Evolutionary conservation across 1,140 invertebrate species (phyloP), one percentile per base, ranked within the genome.

Genomic region (Drosophila equinoxialis): DNA sequence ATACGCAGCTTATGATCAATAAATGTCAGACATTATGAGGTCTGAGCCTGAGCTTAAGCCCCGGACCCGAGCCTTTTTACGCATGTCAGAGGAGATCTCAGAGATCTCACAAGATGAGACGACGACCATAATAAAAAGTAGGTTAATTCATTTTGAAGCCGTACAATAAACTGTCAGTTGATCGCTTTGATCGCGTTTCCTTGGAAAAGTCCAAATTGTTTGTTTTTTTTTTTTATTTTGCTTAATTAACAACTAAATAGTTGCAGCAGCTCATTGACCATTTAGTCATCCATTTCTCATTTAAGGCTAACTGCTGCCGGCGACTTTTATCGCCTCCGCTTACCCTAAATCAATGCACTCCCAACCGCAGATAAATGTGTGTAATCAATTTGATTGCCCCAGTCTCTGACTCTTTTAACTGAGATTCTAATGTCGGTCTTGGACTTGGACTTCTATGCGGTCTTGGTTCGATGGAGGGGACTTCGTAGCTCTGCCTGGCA

Each of bases 191-290:
- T 48, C 26, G 6, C 59, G 58, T 71, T 72, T 86, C 81, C 68
- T 69, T 79, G 83, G 83, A 86, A 86, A 41, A 51, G 45, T 51
- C 17, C 7, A 48, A 51, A 3, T 51, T 51, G 1, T 51, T 8
- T 48, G 5, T 48, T 17, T 45, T n/a, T 45, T 6, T n/a, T 48
- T 48, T 84, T 89, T 76, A 84, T 81, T 84, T 26, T 84, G 68
- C 80, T 81, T 89, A 82, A 89, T 89, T 89, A 89, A 89, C 77
- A 78, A 90, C 81, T 89, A 89, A 89, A 84, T 89, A 84, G 80
- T 84, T 87, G 79, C 26, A 42, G 48, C 60, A 58, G 42, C 45
- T 51, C 57, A 54, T 61, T 68, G 74, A 41, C 69, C 77, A 79
- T 79, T 79, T 79, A 79, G 54, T 57, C 23, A 62, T 35, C 37